Percentiles rank a stretch among this genome's conserved stretches.
Evolutionary conservation across 2,888 invertebrate genomes (phyloP).

Genomic region (Salpingus planirostris): DNA sequence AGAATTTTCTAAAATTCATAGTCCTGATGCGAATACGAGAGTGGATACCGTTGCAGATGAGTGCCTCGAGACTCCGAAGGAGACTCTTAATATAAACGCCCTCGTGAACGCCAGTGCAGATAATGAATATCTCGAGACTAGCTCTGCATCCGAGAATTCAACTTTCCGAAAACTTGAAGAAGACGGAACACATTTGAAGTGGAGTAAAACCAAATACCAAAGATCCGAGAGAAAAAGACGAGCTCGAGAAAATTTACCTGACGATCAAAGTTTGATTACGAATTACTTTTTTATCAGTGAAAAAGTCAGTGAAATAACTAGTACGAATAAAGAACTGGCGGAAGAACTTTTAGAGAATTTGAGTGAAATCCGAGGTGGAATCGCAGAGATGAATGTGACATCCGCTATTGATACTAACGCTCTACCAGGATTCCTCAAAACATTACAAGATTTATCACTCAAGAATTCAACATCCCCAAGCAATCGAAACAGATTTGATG

Average conservation of each 20-base stretch:
- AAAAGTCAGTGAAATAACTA: neutral
- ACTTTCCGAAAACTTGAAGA: neutral
- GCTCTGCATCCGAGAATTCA: neutral
- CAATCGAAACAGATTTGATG: neutral
- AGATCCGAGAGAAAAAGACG: too few species aligned
- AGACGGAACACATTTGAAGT: neutral
- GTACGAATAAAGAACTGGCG: neutral
- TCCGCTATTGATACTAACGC: too few species aligned
- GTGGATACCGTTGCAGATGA: neutral
- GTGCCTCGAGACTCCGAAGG: neutral
- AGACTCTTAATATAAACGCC: neutral
- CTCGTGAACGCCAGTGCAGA: neutral
- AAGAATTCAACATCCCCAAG: neutral
- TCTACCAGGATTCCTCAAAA: neutral
- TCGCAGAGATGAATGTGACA: too few species aligned
- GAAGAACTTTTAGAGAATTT: neutral
- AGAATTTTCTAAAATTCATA: too few species aligned
- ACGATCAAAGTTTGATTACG: neutral
- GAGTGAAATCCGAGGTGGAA: too few species aligned
- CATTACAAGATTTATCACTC: neutral
- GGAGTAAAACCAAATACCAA: neutral
- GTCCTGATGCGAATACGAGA: too few species aligned
- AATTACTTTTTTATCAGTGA: neutral
- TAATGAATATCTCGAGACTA: too few species aligned
- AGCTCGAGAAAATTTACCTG: too few species aligned